Conservation (phyloP, 2,797 vertebrate species). For the Sebastes itinus region DNA sequence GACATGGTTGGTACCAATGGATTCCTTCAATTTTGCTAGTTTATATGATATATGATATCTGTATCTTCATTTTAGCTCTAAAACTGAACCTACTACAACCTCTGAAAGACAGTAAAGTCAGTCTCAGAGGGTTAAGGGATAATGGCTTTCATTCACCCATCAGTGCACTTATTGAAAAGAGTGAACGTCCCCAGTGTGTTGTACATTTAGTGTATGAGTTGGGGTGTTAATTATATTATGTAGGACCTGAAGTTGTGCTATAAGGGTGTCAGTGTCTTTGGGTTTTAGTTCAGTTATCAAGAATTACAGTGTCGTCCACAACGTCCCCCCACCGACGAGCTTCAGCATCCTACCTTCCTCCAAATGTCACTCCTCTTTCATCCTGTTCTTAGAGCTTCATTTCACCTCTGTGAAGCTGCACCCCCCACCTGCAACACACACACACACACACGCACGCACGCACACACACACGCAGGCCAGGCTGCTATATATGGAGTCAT, state of each 20-base stretch:
- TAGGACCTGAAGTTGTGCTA: not conserved
- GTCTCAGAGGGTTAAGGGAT: too few relatives aligned
- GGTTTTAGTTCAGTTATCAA: not conserved
- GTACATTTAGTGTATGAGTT: not conserved
- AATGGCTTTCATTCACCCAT: not conserved
- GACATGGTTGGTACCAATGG: too few relatives aligned
- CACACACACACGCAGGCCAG: too few relatives aligned
- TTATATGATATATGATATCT: too few relatives aligned
- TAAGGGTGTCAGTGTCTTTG: not conserved
- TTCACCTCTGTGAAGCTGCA: slow-evolving; percentile 34
- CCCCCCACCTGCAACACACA: not conserved
- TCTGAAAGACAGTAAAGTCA: too few relatives aligned
- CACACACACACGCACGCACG: too few relatives aligned
- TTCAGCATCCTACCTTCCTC: slow-evolving; percentile 23
- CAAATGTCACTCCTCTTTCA: slow-evolving; percentile 64
- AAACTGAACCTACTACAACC: too few relatives aligned
- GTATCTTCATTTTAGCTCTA: too few relatives aligned
- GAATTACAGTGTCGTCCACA: not conserved
- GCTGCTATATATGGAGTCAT: too few relatives aligned
- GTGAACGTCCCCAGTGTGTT: not conserved
- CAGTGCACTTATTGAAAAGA: not conserved
- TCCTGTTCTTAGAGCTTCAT: slow-evolving; percentile 33
- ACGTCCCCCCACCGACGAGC: not conserved
- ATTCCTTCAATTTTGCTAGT: too few relatives aligned
- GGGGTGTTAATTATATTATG: not conserved